A percentile compares a stretch with the other conserved stretches of the same genome.
Evolutionary conservation across 2,113 vertebrate species (phyloP).

Genomic region (Lasiurus cinereus): DNA sequence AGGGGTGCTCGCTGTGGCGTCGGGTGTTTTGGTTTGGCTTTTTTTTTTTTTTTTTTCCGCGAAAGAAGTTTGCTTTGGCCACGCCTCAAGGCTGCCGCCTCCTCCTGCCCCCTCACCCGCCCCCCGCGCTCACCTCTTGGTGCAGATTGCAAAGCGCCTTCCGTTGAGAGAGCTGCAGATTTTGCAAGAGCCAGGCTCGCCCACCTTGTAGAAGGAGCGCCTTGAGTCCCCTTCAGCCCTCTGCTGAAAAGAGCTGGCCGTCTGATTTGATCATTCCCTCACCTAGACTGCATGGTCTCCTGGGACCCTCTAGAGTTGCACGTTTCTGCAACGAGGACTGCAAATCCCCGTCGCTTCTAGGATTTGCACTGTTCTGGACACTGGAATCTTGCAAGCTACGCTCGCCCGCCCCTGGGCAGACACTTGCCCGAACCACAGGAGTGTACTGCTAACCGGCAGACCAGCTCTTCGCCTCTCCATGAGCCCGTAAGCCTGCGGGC

Average conservation of each 20-base stretch:
- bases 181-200: slow-evolving; percentile 69
- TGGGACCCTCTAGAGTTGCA: slow-evolving; percentile 73
- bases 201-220: slow-evolving; percentile 69
- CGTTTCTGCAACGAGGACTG: slow-evolving; percentile 68
- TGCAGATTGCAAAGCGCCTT: slow-evolving; percentile 81
- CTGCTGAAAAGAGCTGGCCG: slow-evolving; percentile 53
- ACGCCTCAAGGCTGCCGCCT: slow-evolving; percentile 77
- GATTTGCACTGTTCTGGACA: slow-evolving; percentile 71
- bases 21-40: slow-evolving; percentile 81
- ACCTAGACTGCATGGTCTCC: slow-evolving; percentile 65
- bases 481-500: slow-evolving; percentile 79
- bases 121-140: slow-evolving; percentile 82
- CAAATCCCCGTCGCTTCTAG: slow-evolving; percentile 65
- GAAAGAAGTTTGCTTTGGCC: slow-evolving; percentile 85
- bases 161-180: slow-evolving; percentile 68
- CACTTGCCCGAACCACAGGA: slow-evolving; percentile 55
- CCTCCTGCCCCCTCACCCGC: slow-evolving; percentile 69
- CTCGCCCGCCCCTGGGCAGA: slow-evolving; percentile 61
- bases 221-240: slow-evolving; percentile 49
- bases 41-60: slow-evolving; percentile 79
- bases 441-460: slow-evolving; percentile 58
- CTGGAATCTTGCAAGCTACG: slow-evolving; percentile 69
- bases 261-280: slow-evolving; percentile 57
- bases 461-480: slow-evolving; percentile 72
- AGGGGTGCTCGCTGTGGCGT: slow-evolving; percentile 71